These are phyloP conservation scores for Zoanthus gigantus DNA, from an alignment of 92 coral and sea anemone species.

Conservation along the genomic window DNA sequence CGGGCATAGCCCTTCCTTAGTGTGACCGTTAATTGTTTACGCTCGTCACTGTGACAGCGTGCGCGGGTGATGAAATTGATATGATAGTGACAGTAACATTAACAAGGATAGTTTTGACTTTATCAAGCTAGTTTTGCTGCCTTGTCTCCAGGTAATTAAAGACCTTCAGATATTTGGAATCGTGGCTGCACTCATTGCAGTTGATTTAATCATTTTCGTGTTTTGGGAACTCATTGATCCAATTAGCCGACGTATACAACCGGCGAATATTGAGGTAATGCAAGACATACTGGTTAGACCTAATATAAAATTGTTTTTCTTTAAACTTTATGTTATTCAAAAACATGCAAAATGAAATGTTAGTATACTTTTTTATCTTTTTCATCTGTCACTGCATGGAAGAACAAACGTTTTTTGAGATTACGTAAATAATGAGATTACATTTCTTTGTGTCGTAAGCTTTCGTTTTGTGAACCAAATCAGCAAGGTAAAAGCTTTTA, in stretches of 20 bases:
- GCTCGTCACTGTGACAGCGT: too few species aligned
- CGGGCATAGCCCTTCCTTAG: too few species aligned
- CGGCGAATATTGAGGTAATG: not conserved
- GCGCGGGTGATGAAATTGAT: too few species aligned
- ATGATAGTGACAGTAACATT: not conserved
- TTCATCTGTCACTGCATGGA: too few species aligned
- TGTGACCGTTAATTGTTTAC: too few species aligned
- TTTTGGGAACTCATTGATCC: conserved; percentile 3
- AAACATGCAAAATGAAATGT: too few species aligned
- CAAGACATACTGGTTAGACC: not conserved
- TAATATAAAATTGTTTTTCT: not conserved
- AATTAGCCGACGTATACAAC: not conserved
- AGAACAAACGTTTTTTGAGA: too few species aligned
- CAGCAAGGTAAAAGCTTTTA: too few species aligned
- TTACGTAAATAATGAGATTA: too few species aligned
- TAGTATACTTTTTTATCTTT: too few species aligned
- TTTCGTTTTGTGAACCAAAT: too few species aligned
- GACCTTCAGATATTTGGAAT: conserved; percentile 2
- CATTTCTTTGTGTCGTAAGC: too few species aligned
- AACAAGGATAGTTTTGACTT: not conserved
- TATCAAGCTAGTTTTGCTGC: not conserved
- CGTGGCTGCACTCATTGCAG: conserved; percentile 10
- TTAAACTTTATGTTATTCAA: not conserved
- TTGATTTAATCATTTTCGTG: conserved; percentile 3
- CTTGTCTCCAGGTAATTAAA: conserved; percentile 2